A percentile compares a stretch with the other conserved stretches of the same genome.
Conservation (phyloP, 2,797 vertebrate species). For the Meriones psammophilus region DNA sequence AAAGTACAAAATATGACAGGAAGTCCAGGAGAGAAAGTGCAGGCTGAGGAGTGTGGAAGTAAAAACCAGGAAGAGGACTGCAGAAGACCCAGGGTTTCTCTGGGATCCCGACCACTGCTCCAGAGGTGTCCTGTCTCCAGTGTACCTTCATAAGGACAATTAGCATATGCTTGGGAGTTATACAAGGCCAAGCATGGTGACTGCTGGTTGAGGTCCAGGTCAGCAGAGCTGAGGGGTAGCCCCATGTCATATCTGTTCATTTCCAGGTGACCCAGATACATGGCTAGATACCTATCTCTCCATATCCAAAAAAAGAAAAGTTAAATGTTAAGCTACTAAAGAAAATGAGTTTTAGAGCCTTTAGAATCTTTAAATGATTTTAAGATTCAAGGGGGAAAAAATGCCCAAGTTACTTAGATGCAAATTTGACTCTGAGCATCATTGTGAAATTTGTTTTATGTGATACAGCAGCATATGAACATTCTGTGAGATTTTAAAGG, state of each 20-base stretch:
- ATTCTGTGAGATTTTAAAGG: neutral
- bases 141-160: accelerated
- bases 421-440: neutral
- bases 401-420: neutral
- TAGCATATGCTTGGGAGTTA: accelerated
- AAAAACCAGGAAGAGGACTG: neutral
- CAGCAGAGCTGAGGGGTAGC: accelerated
- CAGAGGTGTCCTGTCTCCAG: accelerated
- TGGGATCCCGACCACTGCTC: too few relatives aligned
- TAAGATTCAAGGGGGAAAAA: neutral
- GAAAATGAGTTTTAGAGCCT: neutral
- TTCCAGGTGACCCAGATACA: neutral
- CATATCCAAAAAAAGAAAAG: neutral
- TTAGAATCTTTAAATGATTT: too few relatives aligned
- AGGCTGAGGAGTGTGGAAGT: neutral
- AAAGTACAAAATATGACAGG: neutral
- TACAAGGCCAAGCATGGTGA: accelerated
- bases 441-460: neutral
- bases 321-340: neutral
- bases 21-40: neutral
- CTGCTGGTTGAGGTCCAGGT: too few relatives aligned
- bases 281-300: neutral
- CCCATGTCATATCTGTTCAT: neutral
- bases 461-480: neutral
- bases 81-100: neutral